Conservation (phyloP, 1,140 invertebrate genomes). For the Andrena cerasifolii region DNA sequence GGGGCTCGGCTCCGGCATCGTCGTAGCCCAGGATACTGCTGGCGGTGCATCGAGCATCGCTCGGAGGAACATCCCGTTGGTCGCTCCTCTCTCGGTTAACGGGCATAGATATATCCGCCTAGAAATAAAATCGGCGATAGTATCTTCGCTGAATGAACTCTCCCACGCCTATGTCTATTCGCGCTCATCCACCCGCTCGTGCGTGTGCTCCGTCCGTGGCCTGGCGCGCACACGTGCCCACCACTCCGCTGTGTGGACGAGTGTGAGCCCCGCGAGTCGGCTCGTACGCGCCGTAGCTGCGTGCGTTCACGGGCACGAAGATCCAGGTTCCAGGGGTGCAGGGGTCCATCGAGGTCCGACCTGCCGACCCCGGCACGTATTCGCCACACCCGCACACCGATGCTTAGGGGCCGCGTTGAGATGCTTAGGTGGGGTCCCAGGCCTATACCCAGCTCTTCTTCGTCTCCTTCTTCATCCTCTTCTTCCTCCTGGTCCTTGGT, state of each 20-base stretch:
- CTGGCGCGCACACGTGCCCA: constrained; percentile 34
- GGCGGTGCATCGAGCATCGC: constrained; percentile 52
- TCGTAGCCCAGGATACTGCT: no score
- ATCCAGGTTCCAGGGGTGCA: constrained; percentile 63
- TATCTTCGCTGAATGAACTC: constrained; percentile 82
- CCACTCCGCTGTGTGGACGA: constrained; percentile 18
- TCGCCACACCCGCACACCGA: constrained; percentile 81
- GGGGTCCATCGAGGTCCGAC: constrained; percentile 76
- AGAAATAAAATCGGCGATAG: constrained; percentile 82
- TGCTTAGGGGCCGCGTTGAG: constrained; percentile 72
- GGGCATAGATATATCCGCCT: constrained; percentile 79
- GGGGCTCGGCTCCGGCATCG: constrained; percentile 1
- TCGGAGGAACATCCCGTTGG: constrained; percentile 74
- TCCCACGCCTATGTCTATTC: constrained; percentile 80
- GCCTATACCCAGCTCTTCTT: constrained; percentile 45
- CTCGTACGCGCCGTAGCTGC: constrained; percentile 50
- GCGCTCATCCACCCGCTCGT: constrained; percentile 58
- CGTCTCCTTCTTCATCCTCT: background rate
- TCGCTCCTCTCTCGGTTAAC: constrained; percentile 70
- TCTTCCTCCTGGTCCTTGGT: background rate
- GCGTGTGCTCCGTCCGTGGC: constrained; percentile 32
- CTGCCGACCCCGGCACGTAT: constrained; percentile 81
- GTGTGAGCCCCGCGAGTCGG: constrained; percentile 3
- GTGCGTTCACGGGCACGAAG: constrained; percentile 66
- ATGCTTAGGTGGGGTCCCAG: constrained; percentile 75